These are phyloP conservation scores for Anthrax anthrax DNA, from an alignment of 2,888 invertebrate genomes.

Conservation along the genomic window DNA sequence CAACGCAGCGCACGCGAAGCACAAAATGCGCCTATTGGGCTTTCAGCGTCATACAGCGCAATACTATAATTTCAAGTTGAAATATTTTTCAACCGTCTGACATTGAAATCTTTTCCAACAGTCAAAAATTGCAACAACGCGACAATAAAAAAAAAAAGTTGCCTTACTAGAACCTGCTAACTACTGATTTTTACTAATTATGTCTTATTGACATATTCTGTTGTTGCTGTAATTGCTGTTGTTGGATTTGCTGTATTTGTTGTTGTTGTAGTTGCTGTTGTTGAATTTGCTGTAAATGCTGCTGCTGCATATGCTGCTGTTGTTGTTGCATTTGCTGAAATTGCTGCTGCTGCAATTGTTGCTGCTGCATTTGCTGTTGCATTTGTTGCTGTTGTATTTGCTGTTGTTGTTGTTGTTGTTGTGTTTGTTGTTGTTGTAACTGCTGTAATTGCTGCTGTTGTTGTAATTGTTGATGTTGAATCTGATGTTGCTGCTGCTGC, in stretches of 20 bases:
- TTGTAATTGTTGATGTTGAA: slow-evolving; percentile 21
- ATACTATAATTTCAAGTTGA: no score
- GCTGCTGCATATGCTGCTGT: background rate
- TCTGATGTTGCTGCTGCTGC: slow-evolving; percentile 38
- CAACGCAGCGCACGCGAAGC: no score
- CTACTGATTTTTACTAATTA: background rate
- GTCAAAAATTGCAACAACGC: no score
- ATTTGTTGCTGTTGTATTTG: slow-evolving; percentile 1
- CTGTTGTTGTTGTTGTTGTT: slow-evolving; percentile 3
- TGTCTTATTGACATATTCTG: slow-evolving; percentile 25
- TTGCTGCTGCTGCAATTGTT: slow-evolving; percentile 4
- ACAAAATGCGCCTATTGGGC: no score
- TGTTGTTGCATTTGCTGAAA: no score
- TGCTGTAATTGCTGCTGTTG: slow-evolving; percentile 2
- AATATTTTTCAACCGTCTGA: no score
- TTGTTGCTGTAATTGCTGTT: slow-evolving; percentile 39
- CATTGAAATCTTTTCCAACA: no score
- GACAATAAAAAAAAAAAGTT: no score
- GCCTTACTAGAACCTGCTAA: no score
- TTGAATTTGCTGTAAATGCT: no score
- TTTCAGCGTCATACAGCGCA: no score
- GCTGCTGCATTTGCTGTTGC: background rate
- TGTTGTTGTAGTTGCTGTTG: no score
- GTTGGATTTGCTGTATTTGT: slow-evolving; percentile 3
- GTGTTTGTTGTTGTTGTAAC: slow-evolving; percentile 1